Percentiles rank a stretch among this genome's conserved stretches.
Conservation (phyloP, 2,113 vertebrate genomes). For the Dryoscopus gambensis region DNA sequence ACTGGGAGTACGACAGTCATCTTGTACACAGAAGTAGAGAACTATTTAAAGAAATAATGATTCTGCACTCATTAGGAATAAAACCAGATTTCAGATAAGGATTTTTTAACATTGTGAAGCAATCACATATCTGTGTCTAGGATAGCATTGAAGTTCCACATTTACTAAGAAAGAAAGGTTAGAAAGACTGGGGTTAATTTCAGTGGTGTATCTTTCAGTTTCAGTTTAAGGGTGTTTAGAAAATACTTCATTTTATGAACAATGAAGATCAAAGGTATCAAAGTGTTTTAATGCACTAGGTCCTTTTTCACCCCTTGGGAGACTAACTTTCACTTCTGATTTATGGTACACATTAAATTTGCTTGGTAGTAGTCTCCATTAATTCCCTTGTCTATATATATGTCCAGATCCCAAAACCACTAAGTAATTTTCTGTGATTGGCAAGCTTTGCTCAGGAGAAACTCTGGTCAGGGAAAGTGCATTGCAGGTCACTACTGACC, state of each 20-base stretch:
- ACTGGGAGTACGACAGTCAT: neutral
- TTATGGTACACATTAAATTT: constrained; percentile 45
- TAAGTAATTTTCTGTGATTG: constrained; percentile 47
- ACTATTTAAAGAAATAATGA: neutral
- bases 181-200: neutral
- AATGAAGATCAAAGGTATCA: neutral
- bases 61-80: neutral
- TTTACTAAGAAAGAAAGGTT: neutral
- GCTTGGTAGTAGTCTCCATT: neutral
- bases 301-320: neutral
- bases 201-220: neutral
- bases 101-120: neutral
- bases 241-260: neutral
- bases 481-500: neutral
- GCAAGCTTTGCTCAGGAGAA: neutral
- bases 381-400: constrained; percentile 14
- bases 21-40: neutral
- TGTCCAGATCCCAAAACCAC: constrained; percentile 9
- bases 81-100: neutral
- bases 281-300: neutral
- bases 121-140: neutral
- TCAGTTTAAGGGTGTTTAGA: neutral
- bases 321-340: neutral
- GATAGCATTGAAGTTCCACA: neutral
- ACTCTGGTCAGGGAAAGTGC: neutral